phyloP scores from a whole-genome alignment of 2,797 vertebrate genomes.

The Xiphophorus birchmanni region DNA sequence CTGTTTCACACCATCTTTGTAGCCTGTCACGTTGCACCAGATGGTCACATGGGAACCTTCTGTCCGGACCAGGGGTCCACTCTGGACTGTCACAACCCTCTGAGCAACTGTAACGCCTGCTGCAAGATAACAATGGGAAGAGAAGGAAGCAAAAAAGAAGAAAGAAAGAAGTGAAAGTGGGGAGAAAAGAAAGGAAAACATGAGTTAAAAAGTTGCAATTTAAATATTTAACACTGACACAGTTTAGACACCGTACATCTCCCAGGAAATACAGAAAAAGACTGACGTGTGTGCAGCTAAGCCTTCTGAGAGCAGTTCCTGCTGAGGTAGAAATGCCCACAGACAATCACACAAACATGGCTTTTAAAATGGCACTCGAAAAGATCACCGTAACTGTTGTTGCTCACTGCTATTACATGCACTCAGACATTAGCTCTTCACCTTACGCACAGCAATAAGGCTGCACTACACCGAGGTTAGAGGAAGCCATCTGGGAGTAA shows the following conservation, averaged over 20 bases:
- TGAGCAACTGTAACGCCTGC: slow-evolving; percentile 79
- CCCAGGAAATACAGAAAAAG: slow-evolving; percentile 44
- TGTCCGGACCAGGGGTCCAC: slow-evolving; percentile 84
- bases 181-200: slow-evolving; percentile 44
- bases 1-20: slow-evolving; percentile 83
- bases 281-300: slow-evolving; percentile 50
- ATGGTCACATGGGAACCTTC: slow-evolving; percentile 88
- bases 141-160: neutral
- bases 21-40: slow-evolving; percentile 87
- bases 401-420: slow-evolving; percentile 27
- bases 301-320: slow-evolving; percentile 37
- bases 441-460: slow-evolving; percentile 23
- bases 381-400: slow-evolving; percentile 38
- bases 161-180: slow-evolving; percentile 21
- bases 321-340: slow-evolving; percentile 31
- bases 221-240: slow-evolving; percentile 60
- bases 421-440: slow-evolving; percentile 40
- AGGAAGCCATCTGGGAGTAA: slow-evolving; percentile 50
- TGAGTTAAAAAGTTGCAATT: slow-evolving; percentile 65
- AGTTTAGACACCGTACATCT: slow-evolving; percentile 49
- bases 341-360: slow-evolving; percentile 6
- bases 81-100: slow-evolving; percentile 84
- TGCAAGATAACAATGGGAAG: slow-evolving; percentile 30
- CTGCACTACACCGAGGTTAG: slow-evolving; percentile 25
- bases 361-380: slow-evolving; percentile 29